Conservation (phyloP, 1,140 invertebrate genomes). For the Lycorma delicatula region DNA sequence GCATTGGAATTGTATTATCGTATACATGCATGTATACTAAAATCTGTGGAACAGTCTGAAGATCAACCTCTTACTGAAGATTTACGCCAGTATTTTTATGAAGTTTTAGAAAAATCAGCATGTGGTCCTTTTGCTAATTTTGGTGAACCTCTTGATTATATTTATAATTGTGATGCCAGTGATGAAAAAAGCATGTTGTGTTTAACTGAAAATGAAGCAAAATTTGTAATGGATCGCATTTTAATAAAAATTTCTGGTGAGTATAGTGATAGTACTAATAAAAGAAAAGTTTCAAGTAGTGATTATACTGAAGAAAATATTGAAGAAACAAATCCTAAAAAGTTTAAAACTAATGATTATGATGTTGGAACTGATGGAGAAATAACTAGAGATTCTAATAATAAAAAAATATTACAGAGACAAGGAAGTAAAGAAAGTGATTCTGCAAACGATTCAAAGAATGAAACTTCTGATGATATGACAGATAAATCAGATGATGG, state of each 20-base stretch:
- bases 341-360: not conserved
- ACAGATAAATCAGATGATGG: slow-evolving; percentile 1
- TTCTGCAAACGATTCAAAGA: slow-evolving; percentile 9
- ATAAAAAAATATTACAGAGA: slow-evolving; percentile 7
- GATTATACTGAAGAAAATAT: not conserved
- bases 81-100: slow-evolving; percentile 13
- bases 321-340: not conserved
- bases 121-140: slow-evolving; percentile 20
- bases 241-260: not conserved
- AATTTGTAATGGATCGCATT: too few relatives aligned
- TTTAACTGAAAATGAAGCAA: too few relatives aligned
- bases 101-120: slow-evolving; percentile 15
- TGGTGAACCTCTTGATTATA: not conserved
- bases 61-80: slow-evolving; percentile 41
- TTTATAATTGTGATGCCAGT: too few relatives aligned
- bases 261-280: too few relatives aligned
- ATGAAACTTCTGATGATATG: slow-evolving; percentile 6
- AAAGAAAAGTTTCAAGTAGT: not conserved
- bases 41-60: slow-evolving; percentile 65
- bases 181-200: too few relatives aligned
- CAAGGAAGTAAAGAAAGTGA: slow-evolving; percentile 10
- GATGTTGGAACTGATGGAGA: not conserved
- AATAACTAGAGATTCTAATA: not conserved
- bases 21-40: slow-evolving; percentile 76
- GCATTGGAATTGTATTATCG: slow-evolving; percentile 72